Base-by-base conservation (phyloP, 2,113 vertebrate species). In the Callaeas wilsoni region DNA sequence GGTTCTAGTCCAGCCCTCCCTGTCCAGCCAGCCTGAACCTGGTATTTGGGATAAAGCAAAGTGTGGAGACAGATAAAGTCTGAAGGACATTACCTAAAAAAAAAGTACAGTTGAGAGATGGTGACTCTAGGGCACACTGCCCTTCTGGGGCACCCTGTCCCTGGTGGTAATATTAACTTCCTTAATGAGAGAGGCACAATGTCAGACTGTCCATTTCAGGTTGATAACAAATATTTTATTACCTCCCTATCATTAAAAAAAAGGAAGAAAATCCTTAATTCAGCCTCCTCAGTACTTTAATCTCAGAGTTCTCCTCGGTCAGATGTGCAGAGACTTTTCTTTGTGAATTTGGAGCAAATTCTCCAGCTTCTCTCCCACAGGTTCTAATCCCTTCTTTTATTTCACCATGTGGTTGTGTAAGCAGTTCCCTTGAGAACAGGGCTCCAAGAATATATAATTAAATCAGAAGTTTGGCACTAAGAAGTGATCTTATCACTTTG, bases 381-480 rank as follows among this genome's bases (percentile, higher is more conserved):
- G 67, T 81, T 95, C 88, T 98, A 98, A 98, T 98, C 96, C 94
- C 84, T 73, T 96, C 83, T 93, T 98, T 97, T 97, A 97, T 98
- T 96, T 97, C 80, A 59, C 97, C 90, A 62, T 74, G 86, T 46
- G 79, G 95, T 96, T 95, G 94, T 96, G 96, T 95, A 97, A 98
- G 96, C 56, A 95, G 97, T 97, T 98, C 97, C 97, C 55, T 53
- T 88, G 96, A 94, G 97, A 95, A 95, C 89, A 80, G 52, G 87
- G 92, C 88, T 88, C 63, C 85, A 60, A 92, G 97, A 96, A 96
- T 97, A 69, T 97, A 94, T 96, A 97, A 98, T 98, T 98, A 98
- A 97, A 97, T 86, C 12, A 37, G 56, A 93, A 52, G 20, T 96
- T 97, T 97, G 96, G 97, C 97, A 95, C 64, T 64, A 97, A 96